phyloP scores from a whole-genome alignment of 2,113 vertebrate species.

The Myodes glareolus region DNA sequence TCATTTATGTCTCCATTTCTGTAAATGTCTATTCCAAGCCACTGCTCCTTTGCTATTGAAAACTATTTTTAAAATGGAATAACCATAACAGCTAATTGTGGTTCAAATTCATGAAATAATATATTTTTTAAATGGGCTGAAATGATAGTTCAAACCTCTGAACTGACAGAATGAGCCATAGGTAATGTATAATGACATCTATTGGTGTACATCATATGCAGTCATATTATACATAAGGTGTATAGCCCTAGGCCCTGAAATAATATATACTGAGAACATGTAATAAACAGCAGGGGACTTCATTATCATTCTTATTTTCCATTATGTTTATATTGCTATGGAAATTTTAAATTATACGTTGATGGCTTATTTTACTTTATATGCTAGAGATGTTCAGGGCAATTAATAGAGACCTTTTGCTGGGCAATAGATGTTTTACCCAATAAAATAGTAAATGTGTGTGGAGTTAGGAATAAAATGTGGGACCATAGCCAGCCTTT shows the following conservation, averaged over 20 bases:
- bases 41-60: constrained; percentile 14
- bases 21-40: not conserved
- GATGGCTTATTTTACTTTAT: constrained; percentile 33
- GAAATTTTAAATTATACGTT: constrained; percentile 42
- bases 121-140: not conserved
- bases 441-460: not conserved
- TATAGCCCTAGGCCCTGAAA: constrained; percentile 47
- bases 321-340: constrained; percentile 8
- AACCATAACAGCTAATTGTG: constrained; percentile 14
- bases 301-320: constrained; percentile 54
- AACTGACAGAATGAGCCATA: constrained; percentile 20
- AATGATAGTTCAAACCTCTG: constrained; percentile 4
- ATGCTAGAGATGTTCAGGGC: constrained; percentile 37
- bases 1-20: constrained; percentile 1
- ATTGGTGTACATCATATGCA: not conserved
- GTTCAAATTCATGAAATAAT: constrained; percentile 49
- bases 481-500: not conserved
- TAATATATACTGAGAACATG: not conserved
- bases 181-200: constrained; percentile 45
- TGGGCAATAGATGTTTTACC: constrained; percentile 9
- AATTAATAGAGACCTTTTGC: not conserved
- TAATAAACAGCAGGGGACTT: constrained; percentile 5
- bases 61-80: constrained; percentile 42
- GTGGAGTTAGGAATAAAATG: not conserved
- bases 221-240: not conserved